Percentiles rank a stretch among this genome's conserved stretches.
phyloP scores from a whole-genome alignment of 2,113 vertebrate species.

The Dromiciops gliroides region DNA sequence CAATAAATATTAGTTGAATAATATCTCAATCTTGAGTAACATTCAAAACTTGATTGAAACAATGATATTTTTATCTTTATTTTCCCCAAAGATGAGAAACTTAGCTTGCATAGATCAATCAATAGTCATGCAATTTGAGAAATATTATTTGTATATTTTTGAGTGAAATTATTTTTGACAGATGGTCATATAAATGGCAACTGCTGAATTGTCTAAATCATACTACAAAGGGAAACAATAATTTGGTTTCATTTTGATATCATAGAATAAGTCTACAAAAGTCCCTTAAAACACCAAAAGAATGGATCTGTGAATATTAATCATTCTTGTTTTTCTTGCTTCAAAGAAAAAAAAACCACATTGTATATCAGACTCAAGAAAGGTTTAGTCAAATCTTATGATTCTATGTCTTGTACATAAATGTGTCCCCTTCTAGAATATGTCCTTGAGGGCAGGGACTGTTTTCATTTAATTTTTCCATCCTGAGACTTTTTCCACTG shows the following conservation, averaged over 20 bases:
- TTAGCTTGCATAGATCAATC: neutral
- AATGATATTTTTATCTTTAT: constrained; percentile 10
- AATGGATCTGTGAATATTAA: neutral
- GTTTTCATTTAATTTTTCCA: neutral
- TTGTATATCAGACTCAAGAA: neutral
- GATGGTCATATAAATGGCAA: constrained; percentile 21
- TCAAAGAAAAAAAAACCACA: neutral
- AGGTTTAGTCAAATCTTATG: neutral
- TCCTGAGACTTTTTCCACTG: neutral
- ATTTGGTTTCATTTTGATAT: neutral
- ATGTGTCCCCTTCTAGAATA: neutral
- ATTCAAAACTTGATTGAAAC: constrained; percentile 6
- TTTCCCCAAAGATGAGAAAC: constrained; percentile 20
- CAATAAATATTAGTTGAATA: constrained; percentile 9
- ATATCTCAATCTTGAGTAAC: constrained; percentile 40
- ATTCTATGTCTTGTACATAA: neutral
- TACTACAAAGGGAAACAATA: neutral
- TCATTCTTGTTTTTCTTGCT: neutral
- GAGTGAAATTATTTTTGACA: constrained; percentile 44
- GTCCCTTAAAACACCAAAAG: neutral
- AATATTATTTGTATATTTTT: constrained; percentile 17
- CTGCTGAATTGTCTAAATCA: constrained; percentile 19
- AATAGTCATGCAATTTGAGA: neutral
- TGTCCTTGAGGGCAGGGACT: neutral
- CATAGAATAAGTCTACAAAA: neutral